Conservation (phyloP, 1,140 invertebrate genomes). For the Drosophila willistoni region DNA sequence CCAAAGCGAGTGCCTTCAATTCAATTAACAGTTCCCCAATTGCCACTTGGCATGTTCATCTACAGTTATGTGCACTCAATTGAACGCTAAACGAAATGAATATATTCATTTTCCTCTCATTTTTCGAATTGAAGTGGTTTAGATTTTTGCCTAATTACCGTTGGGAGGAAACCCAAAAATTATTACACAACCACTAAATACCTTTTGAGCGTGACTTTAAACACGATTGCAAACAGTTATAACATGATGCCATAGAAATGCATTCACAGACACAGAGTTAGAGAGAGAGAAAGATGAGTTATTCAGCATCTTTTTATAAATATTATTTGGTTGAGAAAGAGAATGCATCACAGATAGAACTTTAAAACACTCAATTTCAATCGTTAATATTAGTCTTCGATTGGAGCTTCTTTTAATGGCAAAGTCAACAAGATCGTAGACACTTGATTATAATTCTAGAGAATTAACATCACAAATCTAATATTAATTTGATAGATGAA, state of each 20-base stretch:
- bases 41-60: slow-evolving; percentile 39
- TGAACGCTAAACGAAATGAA: slow-evolving; percentile 71
- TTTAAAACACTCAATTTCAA: too few species aligned
- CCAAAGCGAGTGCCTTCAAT: slow-evolving; percentile 45
- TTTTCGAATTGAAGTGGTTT: slow-evolving; percentile 24
- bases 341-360: too few species aligned
- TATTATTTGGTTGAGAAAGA: too few species aligned
- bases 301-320: background rate
- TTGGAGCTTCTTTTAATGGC: too few species aligned
- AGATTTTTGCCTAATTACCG: slow-evolving; percentile 11
- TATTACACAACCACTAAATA: slow-evolving; percentile 7
- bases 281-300: background rate
- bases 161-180: background rate
- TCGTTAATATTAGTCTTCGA: too few species aligned
- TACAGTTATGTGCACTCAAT: slow-evolving; percentile 75
- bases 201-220: slow-evolving; percentile 8
- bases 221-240: background rate
- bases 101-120: slow-evolving; percentile 26
- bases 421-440: too few species aligned
- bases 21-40: slow-evolving; percentile 62
- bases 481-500: too few species aligned
- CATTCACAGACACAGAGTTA: background rate
- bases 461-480: too few species aligned
- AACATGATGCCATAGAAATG: background rate
- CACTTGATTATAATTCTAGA: too few species aligned